Percentiles rank a stretch among this genome's conserved stretches.
Evolutionary conservation across 2,888 invertebrate species (phyloP).

Genomic region (Lutraria lutraria): DNA sequence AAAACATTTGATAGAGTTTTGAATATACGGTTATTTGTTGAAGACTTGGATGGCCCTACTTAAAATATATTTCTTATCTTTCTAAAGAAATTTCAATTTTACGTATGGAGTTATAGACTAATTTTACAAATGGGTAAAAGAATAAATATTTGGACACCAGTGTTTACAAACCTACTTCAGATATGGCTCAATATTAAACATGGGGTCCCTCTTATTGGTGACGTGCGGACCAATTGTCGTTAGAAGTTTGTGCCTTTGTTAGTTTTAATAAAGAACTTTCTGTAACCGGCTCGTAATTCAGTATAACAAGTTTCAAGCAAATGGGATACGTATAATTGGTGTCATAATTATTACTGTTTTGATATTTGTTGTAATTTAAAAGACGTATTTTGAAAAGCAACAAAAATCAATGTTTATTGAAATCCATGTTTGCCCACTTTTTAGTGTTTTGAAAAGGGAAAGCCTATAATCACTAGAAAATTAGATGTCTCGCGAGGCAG

Average conservation of each 20-base stretch:
- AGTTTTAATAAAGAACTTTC: slow-evolving; percentile 40
- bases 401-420: slow-evolving; percentile 46
- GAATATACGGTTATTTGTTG: slow-evolving; percentile 27
- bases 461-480: slow-evolving; percentile 31
- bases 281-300: slow-evolving; percentile 45
- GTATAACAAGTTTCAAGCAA: slow-evolving; percentile 36
- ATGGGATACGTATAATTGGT: slow-evolving; percentile 55
- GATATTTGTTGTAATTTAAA: slow-evolving; percentile 51
- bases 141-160: slow-evolving; percentile 52
- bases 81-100: slow-evolving; percentile 39
- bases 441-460: slow-evolving; percentile 40
- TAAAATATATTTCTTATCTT: slow-evolving; percentile 26
- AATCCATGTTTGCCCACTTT: slow-evolving; percentile 45
- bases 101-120: slow-evolving; percentile 26
- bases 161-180: slow-evolving; percentile 54
- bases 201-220: slow-evolving; percentile 34
- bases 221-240: slow-evolving; percentile 49
- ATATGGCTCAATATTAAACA: slow-evolving; percentile 47
- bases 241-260: slow-evolving; percentile 32
- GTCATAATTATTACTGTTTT: slow-evolving; percentile 54
- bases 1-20: slow-evolving; percentile 12
- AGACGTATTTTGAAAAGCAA: slow-evolving; percentile 39
- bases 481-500: slow-evolving; percentile 23
- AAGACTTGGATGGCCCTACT: slow-evolving; percentile 11
- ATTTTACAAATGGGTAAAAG: slow-evolving; percentile 15